These are phyloP conservation scores for Nudaria mundana DNA, from an alignment of 2,888 invertebrate genomes.

Conservation along the genomic window DNA sequence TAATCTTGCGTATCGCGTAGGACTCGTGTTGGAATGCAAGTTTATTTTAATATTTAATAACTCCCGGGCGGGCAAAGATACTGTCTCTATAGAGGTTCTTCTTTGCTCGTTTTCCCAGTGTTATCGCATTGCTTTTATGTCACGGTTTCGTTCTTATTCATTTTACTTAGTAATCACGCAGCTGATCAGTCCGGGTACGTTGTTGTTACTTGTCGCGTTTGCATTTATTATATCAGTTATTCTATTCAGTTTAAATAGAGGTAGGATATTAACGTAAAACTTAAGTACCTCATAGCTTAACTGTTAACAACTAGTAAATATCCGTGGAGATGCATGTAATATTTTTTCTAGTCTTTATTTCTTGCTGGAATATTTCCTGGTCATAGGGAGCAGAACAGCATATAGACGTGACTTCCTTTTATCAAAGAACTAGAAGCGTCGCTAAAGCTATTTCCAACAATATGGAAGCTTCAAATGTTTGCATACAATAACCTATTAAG, in stretches of 20 bases:
- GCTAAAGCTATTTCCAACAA: too few species aligned
- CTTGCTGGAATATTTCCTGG: too few species aligned
- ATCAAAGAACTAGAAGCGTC: too few species aligned
- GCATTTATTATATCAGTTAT: constrained; percentile 46
- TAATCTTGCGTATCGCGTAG: constrained; percentile 76
- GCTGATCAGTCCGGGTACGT: constrained; percentile 59
- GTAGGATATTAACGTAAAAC: constrained; percentile 43
- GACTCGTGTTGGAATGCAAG: constrained; percentile 78
- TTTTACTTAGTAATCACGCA: constrained; percentile 70
- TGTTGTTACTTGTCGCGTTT: constrained; percentile 50
- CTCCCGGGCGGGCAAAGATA: constrained; percentile 71
- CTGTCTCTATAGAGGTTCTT: constrained; percentile 71
- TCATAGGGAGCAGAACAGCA: too few species aligned
- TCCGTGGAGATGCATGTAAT: too few species aligned
- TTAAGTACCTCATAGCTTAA: too few species aligned
- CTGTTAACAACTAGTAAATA: too few species aligned
- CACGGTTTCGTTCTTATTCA: constrained; percentile 71
- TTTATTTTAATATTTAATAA: constrained; percentile 82
- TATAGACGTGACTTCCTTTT: too few species aligned
- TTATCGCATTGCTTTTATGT: constrained; percentile 76
- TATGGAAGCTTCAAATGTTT: too few species aligned
- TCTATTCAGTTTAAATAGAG: constrained; percentile 31
- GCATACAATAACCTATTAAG: too few species aligned
- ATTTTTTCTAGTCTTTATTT: too few species aligned
- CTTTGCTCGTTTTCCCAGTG: constrained; percentile 71